Evolutionary conservation across 2,888 invertebrate species (phyloP), one percentile per base, ranked within the genome.

Genomic region (Caenorhabditis drosophilae): DNA sequence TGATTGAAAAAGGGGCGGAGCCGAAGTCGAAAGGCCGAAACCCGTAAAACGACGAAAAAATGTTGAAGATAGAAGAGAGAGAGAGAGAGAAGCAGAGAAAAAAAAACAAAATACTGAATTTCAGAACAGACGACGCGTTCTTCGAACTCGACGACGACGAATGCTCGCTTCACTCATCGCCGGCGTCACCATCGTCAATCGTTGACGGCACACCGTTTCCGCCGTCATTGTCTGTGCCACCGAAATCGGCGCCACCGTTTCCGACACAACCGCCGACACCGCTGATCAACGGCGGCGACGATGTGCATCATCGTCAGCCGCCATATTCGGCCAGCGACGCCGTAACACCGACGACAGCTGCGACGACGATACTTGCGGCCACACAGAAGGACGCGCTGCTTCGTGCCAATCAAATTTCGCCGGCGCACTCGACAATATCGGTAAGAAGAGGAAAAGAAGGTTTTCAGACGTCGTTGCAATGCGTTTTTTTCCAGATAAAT

Each of bases 111-210:
- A n/a, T n/a, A 20, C 22, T 40, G 22, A 23, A 18, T 71, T 79
- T 56, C 67, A 80, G 80, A 55, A 80, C 80, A 23, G 80, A 80
- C 54, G 80, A 80, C 46, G 61, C 78, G 36, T 69, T 77, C 45
- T 60, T 73, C 45, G 76, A 78, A 41, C 25, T 76, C n/a, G 77
- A 78, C 45, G 79, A 80, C 45, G 73, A 73, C 20, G 63, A 64
- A 25, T 48, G 53, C 4, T 60, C 66, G 23, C 40, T 60, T 40
- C 48, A 56, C 0, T 54, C 58, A 34, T 26, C 55, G 1, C 59
- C 60, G 0, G 35, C 47, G 0, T 66, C 66, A 15, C 59, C 66
- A n/a, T 31, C 52, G 4, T 47, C 49, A 7, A 41, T 36, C 22
- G 49, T 47, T 18, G n/a, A n/a, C n/a, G 42, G 18, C 4, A 16